Conservation (phyloP, 1,140 invertebrate species). For the Trachelipus rathkii region DNA sequence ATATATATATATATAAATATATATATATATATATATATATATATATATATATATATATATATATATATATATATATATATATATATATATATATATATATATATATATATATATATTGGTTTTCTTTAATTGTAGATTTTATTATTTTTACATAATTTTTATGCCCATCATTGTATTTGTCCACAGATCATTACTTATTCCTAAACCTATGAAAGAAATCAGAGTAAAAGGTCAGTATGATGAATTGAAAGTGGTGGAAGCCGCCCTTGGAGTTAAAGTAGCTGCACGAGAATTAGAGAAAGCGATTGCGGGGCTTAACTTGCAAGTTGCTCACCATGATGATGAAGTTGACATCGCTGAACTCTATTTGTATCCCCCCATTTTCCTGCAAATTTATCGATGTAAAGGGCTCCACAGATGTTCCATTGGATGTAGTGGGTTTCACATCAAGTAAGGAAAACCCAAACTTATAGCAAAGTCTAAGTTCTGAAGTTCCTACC, state of each 20-base stretch:
- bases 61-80: background rate
- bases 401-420: no score
- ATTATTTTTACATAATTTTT: background rate
- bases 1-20: background rate
- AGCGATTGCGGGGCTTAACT: constrained; percentile 80
- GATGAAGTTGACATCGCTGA: constrained; percentile 89
- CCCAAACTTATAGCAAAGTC: no score
- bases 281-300: constrained; percentile 97
- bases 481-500: no score
- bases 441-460: no score
- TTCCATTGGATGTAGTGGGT: no score
- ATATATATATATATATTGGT: background rate
- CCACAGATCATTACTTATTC: constrained; percentile 87
- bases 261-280: constrained; percentile 97
- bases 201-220: constrained; percentile 95
- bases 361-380: no score
- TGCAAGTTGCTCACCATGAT: constrained; percentile 79
- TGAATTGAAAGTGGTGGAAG: constrained; percentile 90
- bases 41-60: constrained; percentile 16
- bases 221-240: constrained; percentile 95
- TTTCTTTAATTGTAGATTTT: background rate
- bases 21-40: background rate
- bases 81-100: background rate
- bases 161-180: background rate
- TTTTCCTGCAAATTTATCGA: no score